A percentile compares a stretch with the other conserved stretches of the same genome.
These are phyloP conservation scores for Centrocercus urophasianus DNA, from an alignment of 2,113 vertebrate species.

Conservation along the genomic window DNA sequence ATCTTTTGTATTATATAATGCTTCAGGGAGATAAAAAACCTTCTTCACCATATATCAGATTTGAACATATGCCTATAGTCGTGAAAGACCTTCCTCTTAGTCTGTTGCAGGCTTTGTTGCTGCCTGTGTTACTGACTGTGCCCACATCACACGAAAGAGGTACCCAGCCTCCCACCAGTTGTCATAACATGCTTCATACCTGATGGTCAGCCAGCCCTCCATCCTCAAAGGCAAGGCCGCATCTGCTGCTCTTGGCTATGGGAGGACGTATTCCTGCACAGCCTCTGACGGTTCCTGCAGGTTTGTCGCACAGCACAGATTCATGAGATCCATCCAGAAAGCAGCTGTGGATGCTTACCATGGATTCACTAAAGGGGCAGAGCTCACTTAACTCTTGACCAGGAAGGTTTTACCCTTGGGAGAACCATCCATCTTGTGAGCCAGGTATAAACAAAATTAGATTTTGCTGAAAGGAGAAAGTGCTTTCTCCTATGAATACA, in stretches of 20 bases:
- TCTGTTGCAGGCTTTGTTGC: not conserved
- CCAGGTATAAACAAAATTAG: not conserved
- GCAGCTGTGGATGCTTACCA: not conserved
- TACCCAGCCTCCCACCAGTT: not conserved
- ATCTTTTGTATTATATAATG: not conserved
- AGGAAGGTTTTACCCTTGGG: not conserved
- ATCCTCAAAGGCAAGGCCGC: not conserved
- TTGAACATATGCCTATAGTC: not conserved
- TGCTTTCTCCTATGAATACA: not conserved
- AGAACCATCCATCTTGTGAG: not conserved
- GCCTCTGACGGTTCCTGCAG: not conserved
- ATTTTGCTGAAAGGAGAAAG: conserved; percentile 4
- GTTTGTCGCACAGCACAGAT: not conserved
- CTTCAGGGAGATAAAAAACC: not conserved
- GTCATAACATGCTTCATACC: too few species aligned
- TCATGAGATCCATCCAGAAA: not conserved
- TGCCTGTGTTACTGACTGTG: not conserved
- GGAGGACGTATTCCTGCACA: fast-evolving
- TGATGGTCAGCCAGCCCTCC: too few species aligned
- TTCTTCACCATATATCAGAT: not conserved
- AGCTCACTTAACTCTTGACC: not conserved
- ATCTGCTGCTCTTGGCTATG: not conserved
- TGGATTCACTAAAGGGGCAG: not conserved
- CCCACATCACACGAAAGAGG: fast-evolving
- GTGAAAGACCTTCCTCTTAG: not conserved